phyloP scores from a whole-genome alignment of 2,797 vertebrate species.

The Siniperca undulata region DNA sequence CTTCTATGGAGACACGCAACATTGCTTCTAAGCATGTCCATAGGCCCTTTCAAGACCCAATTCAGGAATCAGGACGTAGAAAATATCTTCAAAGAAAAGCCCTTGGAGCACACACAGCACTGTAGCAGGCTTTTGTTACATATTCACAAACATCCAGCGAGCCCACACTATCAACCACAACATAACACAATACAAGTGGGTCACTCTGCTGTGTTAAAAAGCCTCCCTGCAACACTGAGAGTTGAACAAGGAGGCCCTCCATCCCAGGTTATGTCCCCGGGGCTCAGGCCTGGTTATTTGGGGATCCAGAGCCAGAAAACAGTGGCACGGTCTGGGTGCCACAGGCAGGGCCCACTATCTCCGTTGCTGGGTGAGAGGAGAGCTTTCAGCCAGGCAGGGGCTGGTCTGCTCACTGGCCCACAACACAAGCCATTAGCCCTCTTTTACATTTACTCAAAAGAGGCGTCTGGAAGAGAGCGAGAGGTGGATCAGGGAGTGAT shows the following conservation, averaged over 20 bases:
- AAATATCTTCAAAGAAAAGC: conserved; percentile 70
- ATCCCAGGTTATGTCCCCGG: conserved; percentile 58
- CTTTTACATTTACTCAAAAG: conserved; percentile 41
- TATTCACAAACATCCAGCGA: conserved; percentile 70
- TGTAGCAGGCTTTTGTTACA: conserved; percentile 67
- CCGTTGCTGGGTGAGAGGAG: conserved; percentile 15
- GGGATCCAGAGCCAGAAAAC: conserved; percentile 20
- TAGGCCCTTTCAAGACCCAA: conserved; percentile 48
- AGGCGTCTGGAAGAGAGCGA: conserved; percentile 7
- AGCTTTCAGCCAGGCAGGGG: conserved; percentile 40
- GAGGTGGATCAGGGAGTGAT: conserved; percentile 16
- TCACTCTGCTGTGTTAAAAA: conserved; percentile 81
- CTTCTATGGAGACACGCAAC: conserved; percentile 7
- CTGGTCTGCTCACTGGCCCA: conserved; percentile 24
- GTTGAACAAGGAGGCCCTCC: conserved; percentile 63
- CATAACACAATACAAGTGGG: conserved; percentile 74
- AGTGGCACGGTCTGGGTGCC: conserved; percentile 2
- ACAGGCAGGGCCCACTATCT: conserved; percentile 4
- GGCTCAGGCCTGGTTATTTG: conserved; percentile 47
- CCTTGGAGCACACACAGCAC: conserved; percentile 45
- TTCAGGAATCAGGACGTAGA: conserved; percentile 65
- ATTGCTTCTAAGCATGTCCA: conserved; percentile 36
- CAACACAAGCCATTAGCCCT: conserved; percentile 29
- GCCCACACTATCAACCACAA: conserved; percentile 64
- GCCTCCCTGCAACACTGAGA: conserved; percentile 80